These are phyloP conservation scores for Tolypeutes matacus DNA, from an alignment of 2,797 vertebrate species.

Conservation along the genomic window DNA sequence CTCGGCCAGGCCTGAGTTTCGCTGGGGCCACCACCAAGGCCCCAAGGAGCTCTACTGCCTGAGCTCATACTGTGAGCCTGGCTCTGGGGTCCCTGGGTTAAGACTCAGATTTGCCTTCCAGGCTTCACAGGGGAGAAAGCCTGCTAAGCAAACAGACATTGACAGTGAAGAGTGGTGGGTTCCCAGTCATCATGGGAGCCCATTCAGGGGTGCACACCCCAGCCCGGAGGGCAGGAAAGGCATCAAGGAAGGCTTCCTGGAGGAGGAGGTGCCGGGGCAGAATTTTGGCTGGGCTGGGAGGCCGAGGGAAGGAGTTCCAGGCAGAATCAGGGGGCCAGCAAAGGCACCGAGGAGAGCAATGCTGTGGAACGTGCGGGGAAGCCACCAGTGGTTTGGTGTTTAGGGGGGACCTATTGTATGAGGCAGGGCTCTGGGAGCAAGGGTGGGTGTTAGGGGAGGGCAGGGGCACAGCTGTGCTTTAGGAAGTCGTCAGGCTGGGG, in stretches of 20 bases:
- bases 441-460: no score
- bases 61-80: not conserved
- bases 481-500: not conserved
- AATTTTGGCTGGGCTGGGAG: not conserved
- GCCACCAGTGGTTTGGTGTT: rapidly evolving
- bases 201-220: not conserved
- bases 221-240: not conserved
- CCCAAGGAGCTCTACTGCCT: not conserved
- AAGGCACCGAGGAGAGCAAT: not conserved
- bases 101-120: not conserved
- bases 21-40: rapidly evolving
- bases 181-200: not conserved
- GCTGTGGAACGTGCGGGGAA: not conserved
- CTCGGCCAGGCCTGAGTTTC: not conserved
- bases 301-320: not conserved
- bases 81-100: not conserved
- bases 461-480: not conserved
- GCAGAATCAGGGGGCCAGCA: not conserved
- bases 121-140: not conserved
- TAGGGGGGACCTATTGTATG: not conserved
- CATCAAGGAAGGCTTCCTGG: not conserved
- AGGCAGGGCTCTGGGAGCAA: not conserved
- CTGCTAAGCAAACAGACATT: not conserved
- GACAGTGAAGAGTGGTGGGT: no score
- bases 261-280: not conserved